phyloP scores from a whole-genome alignment of 2,888 invertebrate species.

The Rhingia rostrata region DNA sequence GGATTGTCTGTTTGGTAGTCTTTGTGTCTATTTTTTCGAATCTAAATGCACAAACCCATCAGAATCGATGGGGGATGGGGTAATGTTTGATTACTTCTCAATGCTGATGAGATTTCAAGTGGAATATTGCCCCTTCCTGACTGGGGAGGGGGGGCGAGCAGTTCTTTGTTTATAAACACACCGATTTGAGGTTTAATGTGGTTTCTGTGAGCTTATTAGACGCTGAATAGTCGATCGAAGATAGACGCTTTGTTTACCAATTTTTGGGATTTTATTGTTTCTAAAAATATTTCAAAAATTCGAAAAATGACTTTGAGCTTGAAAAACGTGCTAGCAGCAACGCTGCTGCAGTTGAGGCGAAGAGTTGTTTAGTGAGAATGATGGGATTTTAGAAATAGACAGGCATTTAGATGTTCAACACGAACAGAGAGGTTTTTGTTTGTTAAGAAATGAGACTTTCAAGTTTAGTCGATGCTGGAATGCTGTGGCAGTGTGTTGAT shows the following conservation, averaged over 20 bases:
- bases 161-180: conserved; percentile 31
- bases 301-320: conserved; percentile 21
- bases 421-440: no score
- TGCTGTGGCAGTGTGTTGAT: no score
- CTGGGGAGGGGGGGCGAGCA: background rate
- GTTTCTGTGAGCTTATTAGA: conserved; percentile 3
- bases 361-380: background rate
- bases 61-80: conserved; percentile 21
- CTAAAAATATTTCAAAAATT: conserved; percentile 28
- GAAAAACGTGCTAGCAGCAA: background rate
- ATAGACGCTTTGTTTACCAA: conserved; percentile 25
- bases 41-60: conserved; percentile 25
- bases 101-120: conserved; percentile 39
- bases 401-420: background rate
- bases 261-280: conserved; percentile 8
- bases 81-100: conserved; percentile 29
- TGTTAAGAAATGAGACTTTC: no score
- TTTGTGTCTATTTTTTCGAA: conserved; percentile 32
- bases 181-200: conserved; percentile 11
- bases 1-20: conserved; percentile 48
- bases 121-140: conserved; percentile 47
- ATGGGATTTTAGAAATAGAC: background rate
- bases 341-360: background rate
- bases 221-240: background rate
- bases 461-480: no score